A percentile compares a stretch with the other conserved stretches of the same genome.
phyloP scores from a whole-genome alignment of 2,113 vertebrate genomes.

The Aphelocoma coerulescens region DNA sequence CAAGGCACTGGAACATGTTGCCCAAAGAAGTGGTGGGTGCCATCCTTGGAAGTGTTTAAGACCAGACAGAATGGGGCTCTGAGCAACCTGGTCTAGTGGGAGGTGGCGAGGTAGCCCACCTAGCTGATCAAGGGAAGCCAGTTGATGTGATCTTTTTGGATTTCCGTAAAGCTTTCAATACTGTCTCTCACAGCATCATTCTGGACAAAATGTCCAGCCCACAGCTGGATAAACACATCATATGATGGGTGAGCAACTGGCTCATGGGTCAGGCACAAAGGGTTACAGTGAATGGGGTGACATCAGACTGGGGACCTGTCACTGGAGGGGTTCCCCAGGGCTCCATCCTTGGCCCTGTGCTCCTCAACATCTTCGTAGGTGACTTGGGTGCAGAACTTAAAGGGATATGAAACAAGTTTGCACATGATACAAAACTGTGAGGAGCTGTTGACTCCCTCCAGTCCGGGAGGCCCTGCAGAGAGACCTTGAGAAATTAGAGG shows the following conservation, averaged over 20 bases:
- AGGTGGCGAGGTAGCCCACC: not conserved
- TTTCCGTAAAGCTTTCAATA: not conserved
- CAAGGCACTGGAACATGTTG: not conserved
- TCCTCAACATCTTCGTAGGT: not conserved
- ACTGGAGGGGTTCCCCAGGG: no score
- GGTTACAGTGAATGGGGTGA: not conserved
- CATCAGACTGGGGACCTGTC: not conserved
- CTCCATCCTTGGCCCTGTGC: not conserved
- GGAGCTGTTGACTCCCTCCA: not conserved
- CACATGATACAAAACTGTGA: not conserved
- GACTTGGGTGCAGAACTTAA: no score
- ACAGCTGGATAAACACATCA: not conserved
- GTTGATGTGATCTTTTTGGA: not conserved
- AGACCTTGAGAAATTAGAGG: no score
- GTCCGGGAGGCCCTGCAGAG: not conserved
- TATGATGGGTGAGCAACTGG: not conserved
- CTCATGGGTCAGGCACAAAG: not conserved
- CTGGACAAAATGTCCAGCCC: not conserved
- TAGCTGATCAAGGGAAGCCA: not conserved
- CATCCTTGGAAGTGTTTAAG: not conserved
- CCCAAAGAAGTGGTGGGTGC: not conserved
- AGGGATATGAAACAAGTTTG: not conserved
- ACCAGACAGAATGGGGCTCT: rapidly evolving
- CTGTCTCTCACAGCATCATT: rapidly evolving
- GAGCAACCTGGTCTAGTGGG: not conserved